Evolutionary conservation across 2,113 vertebrate genomes (phyloP), one percentile per base, ranked within the genome.

Genomic region (Datnioides undecimradiatus): DNA sequence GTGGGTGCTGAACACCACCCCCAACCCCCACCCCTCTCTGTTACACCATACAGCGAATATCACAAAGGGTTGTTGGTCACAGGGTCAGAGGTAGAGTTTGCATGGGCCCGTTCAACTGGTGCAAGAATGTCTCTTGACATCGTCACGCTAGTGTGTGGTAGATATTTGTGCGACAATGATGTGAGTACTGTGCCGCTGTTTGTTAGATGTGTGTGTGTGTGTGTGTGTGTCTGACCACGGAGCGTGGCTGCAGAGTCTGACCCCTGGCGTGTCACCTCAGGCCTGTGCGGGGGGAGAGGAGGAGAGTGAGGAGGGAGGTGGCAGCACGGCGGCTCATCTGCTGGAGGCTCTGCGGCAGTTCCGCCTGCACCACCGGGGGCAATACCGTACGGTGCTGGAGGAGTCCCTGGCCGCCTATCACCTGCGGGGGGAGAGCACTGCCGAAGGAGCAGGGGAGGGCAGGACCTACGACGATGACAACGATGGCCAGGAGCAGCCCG

Each of bases 321-420:
- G 91, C 74, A 94, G 94, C 93, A 90, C 96, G 41, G 95, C 96
- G 93, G 96, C 96, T 81, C 97, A 97, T 93, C 96, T 99, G 93
- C 94, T 96, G 96, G 97, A 99, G 94, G 97, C 97, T 17, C 96
- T 99, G 91, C 97, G 97, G 93, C 97, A 98, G 95, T 97, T 99
- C 95, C 97, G 97, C 94, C 95, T 98, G 93, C 96, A 95, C 95
- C 97, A 99, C 94, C 97, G 98, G 96, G 98, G 97, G 86, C 97
- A 97, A 96, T 99, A 97, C 93, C 97, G 96, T 85, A 93, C 98
- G 60, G 97, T 97, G 79, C 96, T 99, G 97, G 98, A 99, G 94
- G 97, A 97, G 90, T 95, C 97, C 90, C 96, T 99, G 93, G 94
- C 94, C 93, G 92, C 94, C 94, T 98, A 96, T 94, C 95, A 95